Conservation (phyloP, 2,797 vertebrate genomes). For the Mastacembelus armatus region DNA sequence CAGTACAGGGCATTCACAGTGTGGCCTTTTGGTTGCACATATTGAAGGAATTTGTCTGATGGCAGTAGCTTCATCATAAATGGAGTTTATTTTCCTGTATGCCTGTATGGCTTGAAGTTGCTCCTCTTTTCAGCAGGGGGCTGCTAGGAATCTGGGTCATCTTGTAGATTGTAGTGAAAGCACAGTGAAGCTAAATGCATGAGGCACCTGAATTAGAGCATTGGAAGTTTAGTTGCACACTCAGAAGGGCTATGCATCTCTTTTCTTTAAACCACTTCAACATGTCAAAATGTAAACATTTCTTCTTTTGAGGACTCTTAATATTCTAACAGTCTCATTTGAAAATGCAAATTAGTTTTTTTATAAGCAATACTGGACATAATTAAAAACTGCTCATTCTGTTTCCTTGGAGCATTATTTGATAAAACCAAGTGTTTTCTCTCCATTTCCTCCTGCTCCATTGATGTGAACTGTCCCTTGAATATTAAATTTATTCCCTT, state of each 20-base stretch:
- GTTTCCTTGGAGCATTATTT: constrained; percentile 16
- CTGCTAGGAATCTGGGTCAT: constrained; percentile 42
- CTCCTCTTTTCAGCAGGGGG: constrained; percentile 1
- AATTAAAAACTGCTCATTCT: too few species aligned
- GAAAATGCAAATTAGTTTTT: constrained; percentile 24
- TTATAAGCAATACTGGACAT: too few species aligned
- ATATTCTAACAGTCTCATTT: background rate
- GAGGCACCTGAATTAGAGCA: constrained; percentile 36
- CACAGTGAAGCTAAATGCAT: constrained; percentile 14
- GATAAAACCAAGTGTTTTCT: background rate
- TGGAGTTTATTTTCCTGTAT: background rate
- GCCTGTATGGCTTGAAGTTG: constrained; percentile 6
- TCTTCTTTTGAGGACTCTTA: background rate
- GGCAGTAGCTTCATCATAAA: background rate
- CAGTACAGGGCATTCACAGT: background rate
- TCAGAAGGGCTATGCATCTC: background rate
- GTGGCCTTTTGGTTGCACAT: background rate
- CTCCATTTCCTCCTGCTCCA: constrained; percentile 2
- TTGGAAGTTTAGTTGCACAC: constrained; percentile 6
- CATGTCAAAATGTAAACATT: constrained; percentile 2
- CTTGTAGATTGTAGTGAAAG: background rate
- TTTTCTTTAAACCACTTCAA: background rate
- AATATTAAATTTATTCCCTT: constrained; percentile 52
- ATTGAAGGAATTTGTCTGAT: background rate
- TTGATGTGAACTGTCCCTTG: constrained; percentile 23